Conservation (phyloP, 2,888 invertebrate genomes). For the Sturmia bella region DNA sequence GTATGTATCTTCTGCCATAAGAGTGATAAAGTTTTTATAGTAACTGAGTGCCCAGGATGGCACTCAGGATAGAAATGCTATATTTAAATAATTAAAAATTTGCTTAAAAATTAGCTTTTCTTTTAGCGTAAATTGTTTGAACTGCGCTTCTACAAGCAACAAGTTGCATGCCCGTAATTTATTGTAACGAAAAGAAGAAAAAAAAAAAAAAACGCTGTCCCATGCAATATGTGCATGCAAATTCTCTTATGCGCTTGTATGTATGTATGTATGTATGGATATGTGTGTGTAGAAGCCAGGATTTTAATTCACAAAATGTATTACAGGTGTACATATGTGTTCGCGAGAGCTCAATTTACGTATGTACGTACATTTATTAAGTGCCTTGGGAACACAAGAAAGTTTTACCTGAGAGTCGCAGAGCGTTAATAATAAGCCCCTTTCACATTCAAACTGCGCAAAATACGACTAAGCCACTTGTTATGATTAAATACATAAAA, state of each 20-base stretch:
- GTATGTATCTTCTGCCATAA: no score
- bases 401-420: slow-evolving; percentile 21
- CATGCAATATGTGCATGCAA: neutral
- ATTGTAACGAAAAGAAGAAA: no score
- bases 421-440: slow-evolving; percentile 56
- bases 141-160: no score
- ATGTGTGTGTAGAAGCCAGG: neutral
- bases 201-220: neutral
- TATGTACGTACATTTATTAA: no score
- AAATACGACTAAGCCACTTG: slow-evolving; percentile 41
- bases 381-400: slow-evolving; percentile 22
- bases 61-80: no score
- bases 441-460: slow-evolving; percentile 39
- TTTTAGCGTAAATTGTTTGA: no score
- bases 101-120: no score
- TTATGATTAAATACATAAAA: slow-evolving; percentile 63
- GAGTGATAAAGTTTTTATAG: no score
- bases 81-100: no score
- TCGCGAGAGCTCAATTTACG: no score
- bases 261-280: neutral
- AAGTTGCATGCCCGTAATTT: neutral
- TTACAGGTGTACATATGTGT: neutral
- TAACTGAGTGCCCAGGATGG: no score
- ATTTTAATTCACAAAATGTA: neutral
- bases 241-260: neutral